phyloP scores from a whole-genome alignment of 2,113 vertebrate species.

The Felis chaus region DNA sequence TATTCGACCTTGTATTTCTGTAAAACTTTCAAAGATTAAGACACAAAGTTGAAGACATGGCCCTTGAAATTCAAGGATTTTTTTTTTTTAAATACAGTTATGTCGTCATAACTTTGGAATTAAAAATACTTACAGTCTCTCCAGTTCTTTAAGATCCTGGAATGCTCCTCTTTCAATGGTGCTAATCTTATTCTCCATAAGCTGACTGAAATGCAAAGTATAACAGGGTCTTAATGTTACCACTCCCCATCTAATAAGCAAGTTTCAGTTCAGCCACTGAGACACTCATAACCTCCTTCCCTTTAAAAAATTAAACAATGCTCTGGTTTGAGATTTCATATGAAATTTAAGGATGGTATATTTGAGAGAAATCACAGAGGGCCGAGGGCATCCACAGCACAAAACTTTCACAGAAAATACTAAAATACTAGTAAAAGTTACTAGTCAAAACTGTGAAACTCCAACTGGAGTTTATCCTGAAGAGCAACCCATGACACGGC shows the following conservation, averaged over 20 bases:
- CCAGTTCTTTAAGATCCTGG: slow-evolving; percentile 98
- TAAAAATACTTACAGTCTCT: slow-evolving; percentile 95
- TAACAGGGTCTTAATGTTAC: slow-evolving; percentile 64
- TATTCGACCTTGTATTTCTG: slow-evolving; percentile 6
- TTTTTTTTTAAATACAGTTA: neutral
- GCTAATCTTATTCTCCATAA: slow-evolving; percentile 99
- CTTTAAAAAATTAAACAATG: slow-evolving; percentile 54
- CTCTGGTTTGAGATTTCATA: slow-evolving; percentile 40
- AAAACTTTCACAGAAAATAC: slow-evolving; percentile 49
- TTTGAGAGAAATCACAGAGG: neutral
- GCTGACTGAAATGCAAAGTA: slow-evolving; percentile 91
- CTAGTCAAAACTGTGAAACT: neutral
- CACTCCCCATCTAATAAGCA: slow-evolving; percentile 65
- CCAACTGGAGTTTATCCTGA: neutral
- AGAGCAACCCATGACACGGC: neutral
- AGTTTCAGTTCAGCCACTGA: slow-evolving; percentile 43
- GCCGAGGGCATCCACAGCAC: neutral
- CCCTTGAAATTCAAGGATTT: slow-evolving; percentile 46
- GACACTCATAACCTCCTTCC: slow-evolving; percentile 15
- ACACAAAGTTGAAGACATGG: neutral
- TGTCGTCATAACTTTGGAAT: slow-evolving; percentile 47
- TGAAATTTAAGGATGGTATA: slow-evolving; percentile 60
- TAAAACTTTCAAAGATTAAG: neutral
- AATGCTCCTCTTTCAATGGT: slow-evolving; percentile 98
- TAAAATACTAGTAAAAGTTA: slow-evolving; percentile 47